Evolutionary conservation across 2,797 vertebrate genomes (phyloP), one percentile per base, ranked within the genome.

Genomic region (Crotalus adamanteus): DNA sequence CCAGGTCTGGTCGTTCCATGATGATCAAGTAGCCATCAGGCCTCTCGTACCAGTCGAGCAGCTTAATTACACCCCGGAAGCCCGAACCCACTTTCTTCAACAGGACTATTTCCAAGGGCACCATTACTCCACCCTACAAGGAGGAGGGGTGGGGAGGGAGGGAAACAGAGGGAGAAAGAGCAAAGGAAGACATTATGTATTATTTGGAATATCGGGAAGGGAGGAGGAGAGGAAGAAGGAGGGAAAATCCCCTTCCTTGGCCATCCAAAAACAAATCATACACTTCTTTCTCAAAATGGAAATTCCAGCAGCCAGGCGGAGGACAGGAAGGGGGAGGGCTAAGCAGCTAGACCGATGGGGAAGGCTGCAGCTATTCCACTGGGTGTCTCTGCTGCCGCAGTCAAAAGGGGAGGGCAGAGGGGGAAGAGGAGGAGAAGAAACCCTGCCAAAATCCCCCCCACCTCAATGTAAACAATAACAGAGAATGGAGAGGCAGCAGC

Each of bases 31-130:
- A 99, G 95, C 99, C 99, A 94, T 99, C 99, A 1, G 98, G 97
- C 18, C 99, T 98, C 97, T 99, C 99, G 92, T 99, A 99, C 98
- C 99, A 99, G 97, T 99, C 99, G 97, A 99, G 97, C 95, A 99
- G 95, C 96, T 98, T 98, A 96, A 99, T 99, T 93, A 99, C 98
- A 42, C 99, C 99, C 86, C 98, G 98, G 96, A 99, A 99, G 91
- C 99, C 97, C 0, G 98, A 98, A 96, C 98, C 98, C 97, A 99
- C 99, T 97, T 99, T 99, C 97, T 99, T 99, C 91, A 99, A 96
- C 56, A 99, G 97, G 42, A 99, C 97, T 91, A 99, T 98, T 97
- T 99, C 99, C 92, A 99, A 95, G 88, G 99, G 99, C 95, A 99
- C 99, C 97, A 98, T 97, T 4, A 97, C 94, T 2, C 99, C 99